Conservation (phyloP, 2,797 vertebrate genomes). For the Dendrocincla tyrannina region DNA sequence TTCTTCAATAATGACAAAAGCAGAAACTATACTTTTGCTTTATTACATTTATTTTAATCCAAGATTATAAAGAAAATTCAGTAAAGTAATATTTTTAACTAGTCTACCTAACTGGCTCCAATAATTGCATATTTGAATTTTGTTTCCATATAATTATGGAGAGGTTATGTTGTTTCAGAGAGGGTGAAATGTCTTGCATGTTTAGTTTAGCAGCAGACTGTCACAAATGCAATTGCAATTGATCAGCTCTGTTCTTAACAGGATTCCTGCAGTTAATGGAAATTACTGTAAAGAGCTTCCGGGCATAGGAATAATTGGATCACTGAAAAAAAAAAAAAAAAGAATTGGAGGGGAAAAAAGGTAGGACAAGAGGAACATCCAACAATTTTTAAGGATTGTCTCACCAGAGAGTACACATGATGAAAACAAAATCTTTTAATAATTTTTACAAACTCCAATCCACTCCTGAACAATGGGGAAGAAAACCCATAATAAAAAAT, state of each 20-base stretch:
- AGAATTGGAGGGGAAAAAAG: not conserved
- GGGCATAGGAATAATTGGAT: slow-evolving; percentile 64
- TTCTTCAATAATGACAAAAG: not conserved
- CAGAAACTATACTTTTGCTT: not conserved
- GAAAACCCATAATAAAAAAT: not conserved
- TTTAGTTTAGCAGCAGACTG: slow-evolving; percentile 64
- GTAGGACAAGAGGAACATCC: not conserved
- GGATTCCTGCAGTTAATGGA: slow-evolving; percentile 72
- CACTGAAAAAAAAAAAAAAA: not conserved
- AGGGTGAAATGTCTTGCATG: slow-evolving; percentile 25
- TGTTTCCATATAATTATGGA: not conserved
- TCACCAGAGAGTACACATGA: not conserved
- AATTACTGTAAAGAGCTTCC: slow-evolving; percentile 66
- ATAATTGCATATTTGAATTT: not conserved
- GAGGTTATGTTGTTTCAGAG: not conserved
- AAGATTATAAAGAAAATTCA: not conserved
- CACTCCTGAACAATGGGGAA: not conserved
- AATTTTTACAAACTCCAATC: not conserved
- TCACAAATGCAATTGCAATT: slow-evolving; percentile 71
- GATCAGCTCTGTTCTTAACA: slow-evolving; percentile 64
- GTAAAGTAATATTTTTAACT: not conserved
- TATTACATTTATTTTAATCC: not conserved
- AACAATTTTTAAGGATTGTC: not conserved
- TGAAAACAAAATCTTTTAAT: not conserved
- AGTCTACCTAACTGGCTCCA: not conserved